A percentile compares a stretch with the other conserved stretches of the same genome.
phyloP scores from a whole-genome alignment of 2,113 vertebrate species.

The Felis catus region F.catus_Fca126_mat1.0 CM031418.1:132032001-132032500 shows the following conservation, averaged over 20 bases:
- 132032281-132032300: not conserved
- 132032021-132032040: not conserved
- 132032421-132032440: conserved; percentile 51
- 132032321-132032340: not conserved
- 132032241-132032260: not conserved
- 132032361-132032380: conserved; percentile 41
- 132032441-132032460: not conserved
- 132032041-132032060: not conserved
- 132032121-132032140: not conserved
- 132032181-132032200: not conserved
- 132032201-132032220: not conserved
- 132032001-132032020: not conserved
- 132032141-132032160: not conserved
- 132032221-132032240: not conserved
- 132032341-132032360: conserved; percentile 21
- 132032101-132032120: not conserved
- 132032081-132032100: not conserved
- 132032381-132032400: conserved; percentile 57
- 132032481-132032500: conserved; percentile 53
- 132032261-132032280: conserved; percentile 3
- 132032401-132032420: conserved; percentile 30
- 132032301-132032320: not conserved
- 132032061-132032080: not conserved
- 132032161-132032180: conserved; percentile 1
- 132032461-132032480: conserved; percentile 67